Evolutionary conservation across 2,797 vertebrate species (phyloP).

Genomic region (Pangasius larnaudii): DNA sequence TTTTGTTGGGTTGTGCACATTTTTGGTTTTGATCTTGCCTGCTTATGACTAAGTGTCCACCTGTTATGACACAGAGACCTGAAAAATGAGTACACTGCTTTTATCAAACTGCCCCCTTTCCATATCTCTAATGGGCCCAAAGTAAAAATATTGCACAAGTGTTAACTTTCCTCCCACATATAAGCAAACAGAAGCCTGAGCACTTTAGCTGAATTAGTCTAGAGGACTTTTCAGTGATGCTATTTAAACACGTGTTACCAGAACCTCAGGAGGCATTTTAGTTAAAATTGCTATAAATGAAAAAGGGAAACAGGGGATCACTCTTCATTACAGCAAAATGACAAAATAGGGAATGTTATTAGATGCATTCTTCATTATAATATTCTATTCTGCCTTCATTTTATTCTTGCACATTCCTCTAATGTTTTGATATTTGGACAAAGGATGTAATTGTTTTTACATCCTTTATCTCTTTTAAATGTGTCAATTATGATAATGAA

Average conservation of each 20-base stretch:
- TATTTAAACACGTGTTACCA: not conserved
- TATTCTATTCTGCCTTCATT: not conserved
- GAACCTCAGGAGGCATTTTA: slow-evolving; percentile 5
- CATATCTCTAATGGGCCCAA: not conserved
- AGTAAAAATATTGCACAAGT: not conserved
- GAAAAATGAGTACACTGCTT: not conserved
- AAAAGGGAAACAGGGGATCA: not conserved
- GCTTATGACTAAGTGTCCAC: not conserved
- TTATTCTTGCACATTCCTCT: not conserved
- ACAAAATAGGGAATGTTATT: not conserved
- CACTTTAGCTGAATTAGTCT: not conserved
- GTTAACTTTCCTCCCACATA: not conserved
- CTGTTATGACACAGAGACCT: not conserved
- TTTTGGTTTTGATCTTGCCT: not conserved
- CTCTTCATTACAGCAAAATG: slow-evolving; percentile 1
- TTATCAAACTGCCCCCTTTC: not conserved
- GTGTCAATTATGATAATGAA: not conserved
- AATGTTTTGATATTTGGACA: not conserved
- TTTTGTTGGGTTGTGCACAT: not conserved
- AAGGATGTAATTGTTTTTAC: not conserved
- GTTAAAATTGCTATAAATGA: not conserved
- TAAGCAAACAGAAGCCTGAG: not conserved
- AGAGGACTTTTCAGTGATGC: no score
- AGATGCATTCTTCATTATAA: not conserved
- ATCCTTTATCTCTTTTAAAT: not conserved